Evolutionary conservation across 2,113 vertebrate genomes (phyloP), one percentile per base, ranked within the genome.

Genomic region (Gulo gulo): DNA sequence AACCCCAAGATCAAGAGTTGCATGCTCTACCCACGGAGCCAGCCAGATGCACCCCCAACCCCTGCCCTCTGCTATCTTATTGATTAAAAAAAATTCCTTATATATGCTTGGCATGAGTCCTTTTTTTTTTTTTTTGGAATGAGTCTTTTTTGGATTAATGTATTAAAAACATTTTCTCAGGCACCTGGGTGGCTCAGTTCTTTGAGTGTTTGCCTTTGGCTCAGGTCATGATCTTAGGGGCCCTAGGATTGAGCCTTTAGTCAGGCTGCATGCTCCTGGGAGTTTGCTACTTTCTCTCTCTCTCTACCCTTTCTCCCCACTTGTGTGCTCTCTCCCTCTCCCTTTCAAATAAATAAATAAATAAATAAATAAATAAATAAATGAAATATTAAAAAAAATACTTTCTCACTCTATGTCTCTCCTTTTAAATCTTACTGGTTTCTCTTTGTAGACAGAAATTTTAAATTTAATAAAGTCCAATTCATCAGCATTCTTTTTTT

Each of bases 381-480:
- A 67, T 67, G 31, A 67, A 67, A 16, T 67, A 31, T 67, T 65
- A 31, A 15, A 67, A 4, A 6, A 73, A 92, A 74, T 80, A 67
- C 45, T 45, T 47, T 67, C 11, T 96, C 34, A 80, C 34, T 85
- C 23, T 73, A 7, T 71, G 16, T 1, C 36, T 59, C 67, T 80
- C 18, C 7, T 81, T 95, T 86, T 16, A 97, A 94, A 8, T 52
- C 18, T 88, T 74, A 81, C 1, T 85, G 55, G 6, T 52, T 86
- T 89, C 6, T 85, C 76, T 90, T 93, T 36, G 63, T 87, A 87
- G 71, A 83, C 5, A 83, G 14, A 59, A 79, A 13, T 45, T 88
- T 74, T 79, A 59, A 74, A 85, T 89, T 71, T 63, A 61, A 69
- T 63, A 59, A 93, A 95, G n/a, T 21, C 15, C n/a, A 55, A n/a